phyloP scores from a whole-genome alignment of 2,797 vertebrate genomes.

The Percopsis omiscomaycus region DNA sequence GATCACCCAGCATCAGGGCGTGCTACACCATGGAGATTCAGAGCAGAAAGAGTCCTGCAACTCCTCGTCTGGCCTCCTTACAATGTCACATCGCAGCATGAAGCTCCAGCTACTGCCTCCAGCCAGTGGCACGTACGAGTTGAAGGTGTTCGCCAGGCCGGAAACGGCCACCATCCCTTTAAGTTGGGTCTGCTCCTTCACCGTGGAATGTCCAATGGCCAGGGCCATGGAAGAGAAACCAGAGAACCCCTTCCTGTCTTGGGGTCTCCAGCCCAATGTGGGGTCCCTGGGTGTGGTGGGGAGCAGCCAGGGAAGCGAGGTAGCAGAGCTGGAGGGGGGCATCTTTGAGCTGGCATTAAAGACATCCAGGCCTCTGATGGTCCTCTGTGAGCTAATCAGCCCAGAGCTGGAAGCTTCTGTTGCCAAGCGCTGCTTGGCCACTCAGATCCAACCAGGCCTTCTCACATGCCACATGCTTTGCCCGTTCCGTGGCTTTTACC shows the following conservation, averaged over 20 bases:
- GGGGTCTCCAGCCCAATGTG: conserved; percentile 72
- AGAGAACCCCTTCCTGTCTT: conserved; percentile 80
- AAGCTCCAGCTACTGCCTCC: conserved; percentile 78
- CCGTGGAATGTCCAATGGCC: conserved; percentile 70
- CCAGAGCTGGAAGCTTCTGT: conserved; percentile 57
- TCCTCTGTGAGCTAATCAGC: conserved; percentile 74
- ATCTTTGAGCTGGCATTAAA: conserved; percentile 65
- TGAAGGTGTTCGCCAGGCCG: conserved; percentile 79
- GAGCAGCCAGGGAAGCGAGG: conserved; percentile 66
- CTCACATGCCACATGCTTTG: conserved; percentile 77
- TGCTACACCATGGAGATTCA: conserved; percentile 58
- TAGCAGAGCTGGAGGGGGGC: conserved; percentile 59
- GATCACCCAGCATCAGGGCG: conserved; percentile 71
- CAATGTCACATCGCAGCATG: conserved; percentile 67
- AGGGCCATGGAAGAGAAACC: conserved; percentile 70
- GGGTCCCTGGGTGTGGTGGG: conserved; percentile 66
- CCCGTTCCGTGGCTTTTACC: conserved; percentile 75
- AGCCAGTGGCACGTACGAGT: conserved; percentile 68
- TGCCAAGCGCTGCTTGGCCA: conserved; percentile 77
- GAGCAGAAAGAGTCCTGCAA: conserved; percentile 51
- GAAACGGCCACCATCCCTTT: conserved; percentile 55
- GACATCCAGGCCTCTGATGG: conserved; percentile 73
- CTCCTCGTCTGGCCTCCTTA: conserved; percentile 73
- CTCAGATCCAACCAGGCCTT: conserved; percentile 74
- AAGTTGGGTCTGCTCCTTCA: conserved; percentile 82